phyloP scores from a whole-genome alignment of 2,888 invertebrate genomes.

The Macrosiphum euphorbiae region DNA sequence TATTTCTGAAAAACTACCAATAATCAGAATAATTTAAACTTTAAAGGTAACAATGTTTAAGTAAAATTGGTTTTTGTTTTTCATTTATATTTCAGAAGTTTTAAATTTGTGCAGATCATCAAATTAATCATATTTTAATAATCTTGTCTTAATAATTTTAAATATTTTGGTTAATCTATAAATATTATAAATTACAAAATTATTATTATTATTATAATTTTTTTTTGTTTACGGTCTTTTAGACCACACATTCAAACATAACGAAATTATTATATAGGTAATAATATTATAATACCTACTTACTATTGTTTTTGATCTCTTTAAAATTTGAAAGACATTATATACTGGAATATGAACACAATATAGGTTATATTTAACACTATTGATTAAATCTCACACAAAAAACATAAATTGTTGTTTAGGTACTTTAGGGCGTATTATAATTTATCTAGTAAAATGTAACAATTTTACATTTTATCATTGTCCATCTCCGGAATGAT shows the following conservation, averaged over 20 bases:
- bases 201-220: not conserved
- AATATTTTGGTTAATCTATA: not conserved
- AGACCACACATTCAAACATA: no score
- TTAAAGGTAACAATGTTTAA: not conserved
- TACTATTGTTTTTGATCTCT: no score
- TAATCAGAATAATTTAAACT: not conserved
- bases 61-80: not conserved
- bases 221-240: no score
- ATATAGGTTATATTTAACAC: not conserved
- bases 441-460: not conserved
- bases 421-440: not conserved
- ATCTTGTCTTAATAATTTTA: no score
- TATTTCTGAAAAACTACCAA: not conserved
- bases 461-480: not conserved
- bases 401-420: not conserved
- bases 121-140: no score
- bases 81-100: not conserved
- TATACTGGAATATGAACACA: not conserved
- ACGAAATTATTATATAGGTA: not conserved
- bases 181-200: not conserved
- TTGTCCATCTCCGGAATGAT: not conserved
- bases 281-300: no score
- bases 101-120: not conserved
- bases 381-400: not conserved
- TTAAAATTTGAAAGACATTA: no score